Evolutionary conservation across 1,140 invertebrate species (phyloP), one percentile per base, ranked within the genome.

Genomic region (Trachelipus rathkii): DNA sequence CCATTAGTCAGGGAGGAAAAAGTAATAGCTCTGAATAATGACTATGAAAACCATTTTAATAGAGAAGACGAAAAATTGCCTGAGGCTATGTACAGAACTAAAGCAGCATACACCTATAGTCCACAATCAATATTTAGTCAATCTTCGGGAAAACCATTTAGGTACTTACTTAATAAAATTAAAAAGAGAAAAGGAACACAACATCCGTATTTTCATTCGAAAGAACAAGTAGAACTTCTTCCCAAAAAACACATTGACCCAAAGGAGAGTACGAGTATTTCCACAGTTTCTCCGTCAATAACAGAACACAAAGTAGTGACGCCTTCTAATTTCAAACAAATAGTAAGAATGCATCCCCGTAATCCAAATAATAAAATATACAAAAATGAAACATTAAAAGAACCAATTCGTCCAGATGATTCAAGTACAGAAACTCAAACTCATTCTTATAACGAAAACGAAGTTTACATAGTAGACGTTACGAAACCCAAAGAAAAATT

Each of bases 281-380:
- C 11, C 50, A 15, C 50, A 3, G 8, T 60, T 60, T 60, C 50
- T 19, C 50, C 50, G 3, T 60, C 50, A 15, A 60, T 60, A 3
- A 60, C 50, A 60, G 19, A 60, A 60, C 50, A 60, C 50, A 60
- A 13, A 13, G 50, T 60, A 13, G 50, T 60, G 1, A 60, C 11
- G 50, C 50, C 50, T 15, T 60, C 50, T 15, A 60, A 60, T 60
- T 60, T 60, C 19, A 60, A 60, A 60, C 50, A 60, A 19, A 60
- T 60, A 15, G 50, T 60, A 15, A 60, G 50, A 60, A 60, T 60
- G 50, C 50, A 60, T 60, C 50, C 50, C 1, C 50, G 50, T 4
- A 60, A 60, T 19, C 50, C 50, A 4, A 15, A 13, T 19, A 3
- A 2, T 15, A 6, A 33, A 33, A 33, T 8, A 2, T 8, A 60